Evolutionary conservation across 2,888 invertebrate genomes (phyloP), one percentile per base, ranked within the genome.

Genomic region (Ptychoptera contaminata): DNA sequence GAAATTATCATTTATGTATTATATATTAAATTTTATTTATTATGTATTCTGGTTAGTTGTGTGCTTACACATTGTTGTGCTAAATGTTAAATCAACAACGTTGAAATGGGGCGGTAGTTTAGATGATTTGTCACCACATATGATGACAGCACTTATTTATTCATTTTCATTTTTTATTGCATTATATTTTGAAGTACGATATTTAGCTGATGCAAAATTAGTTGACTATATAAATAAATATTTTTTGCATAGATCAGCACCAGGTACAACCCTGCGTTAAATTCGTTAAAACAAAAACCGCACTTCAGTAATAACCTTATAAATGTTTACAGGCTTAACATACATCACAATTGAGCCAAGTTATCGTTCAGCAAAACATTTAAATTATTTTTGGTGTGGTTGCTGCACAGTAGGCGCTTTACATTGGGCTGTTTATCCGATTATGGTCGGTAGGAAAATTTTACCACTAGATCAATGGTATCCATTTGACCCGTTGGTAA

Each of bases 201-300:
- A 62, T 29, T 44, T 55, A 1, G 59, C 67, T 3, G 51, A 69
- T 34, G 63, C 67, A 32, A 57, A 58, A 1, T 47, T 70, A 9
- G 43, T 59, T 0, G 53, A 54, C 2, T 67, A 53, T 47, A 65
- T 68, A 60, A 61, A 63, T 39, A 46, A 45, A 4, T 61, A 67
- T 40, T 69, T 69, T 48, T 62, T 59, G 51, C 62, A 60, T 44
- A 59, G 58, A 44, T 69, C 70, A 0, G 67, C 67, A 2, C 53
- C 58, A 31, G 70, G 70, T 49, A 43, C 23, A 23, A 23, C 23
- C 23, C 23, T 23, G 23, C 23, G 23, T 23, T 23, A 23, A 23
- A 23, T 5, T 3, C 7, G 3, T 37, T 29, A 14, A 23, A 14
- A 8, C 31, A 11, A 16, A 14, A 34, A 8, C 5, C 3, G 1